These are phyloP conservation scores for Troilus luridus DNA, from an alignment of 2,888 invertebrate genomes.

Conservation along the genomic window DNA sequence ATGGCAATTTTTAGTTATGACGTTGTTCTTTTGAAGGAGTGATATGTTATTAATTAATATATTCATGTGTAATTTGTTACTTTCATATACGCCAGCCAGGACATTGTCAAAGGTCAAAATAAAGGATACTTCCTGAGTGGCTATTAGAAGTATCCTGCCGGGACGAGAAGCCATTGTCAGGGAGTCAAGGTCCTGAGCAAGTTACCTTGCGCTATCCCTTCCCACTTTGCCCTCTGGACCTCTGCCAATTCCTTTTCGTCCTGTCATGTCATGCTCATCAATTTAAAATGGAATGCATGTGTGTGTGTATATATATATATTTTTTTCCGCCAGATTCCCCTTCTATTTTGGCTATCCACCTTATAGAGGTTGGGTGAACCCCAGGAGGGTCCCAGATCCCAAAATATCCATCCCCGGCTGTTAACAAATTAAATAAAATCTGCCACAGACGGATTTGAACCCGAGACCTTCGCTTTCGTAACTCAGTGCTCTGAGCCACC, in stretches of 20 bases:
- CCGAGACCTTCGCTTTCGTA: too few species aligned
- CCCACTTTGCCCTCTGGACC: not conserved
- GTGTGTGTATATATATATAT: too few species aligned
- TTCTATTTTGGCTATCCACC: too few species aligned
- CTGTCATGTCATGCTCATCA: not conserved
- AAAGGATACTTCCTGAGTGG: not conserved
- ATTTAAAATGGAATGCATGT: not conserved
- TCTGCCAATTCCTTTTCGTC: not conserved
- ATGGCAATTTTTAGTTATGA: too few species aligned
- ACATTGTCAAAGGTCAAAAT: not conserved
- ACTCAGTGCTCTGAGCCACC: too few species aligned
- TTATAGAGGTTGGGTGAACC: too few species aligned
- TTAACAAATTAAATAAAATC: too few species aligned
- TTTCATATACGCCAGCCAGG: not conserved
- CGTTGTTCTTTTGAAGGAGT: too few species aligned
- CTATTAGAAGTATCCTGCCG: not conserved
- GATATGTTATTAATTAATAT: not conserved
- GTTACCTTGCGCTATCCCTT: not conserved
- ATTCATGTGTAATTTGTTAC: not conserved
- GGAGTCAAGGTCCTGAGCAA: slow-evolving; percentile 10
- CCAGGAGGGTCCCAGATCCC: too few species aligned
- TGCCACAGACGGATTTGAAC: too few species aligned
- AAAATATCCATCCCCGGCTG: too few species aligned
- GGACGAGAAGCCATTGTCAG: not conserved
- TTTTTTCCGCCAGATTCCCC: too few species aligned